A percentile compares a stretch with the other conserved stretches of the same genome.
These are phyloP conservation scores for Drosophila pectinifera DNA, from an alignment of 1,140 invertebrate species.

Conservation along the genomic window DNA sequence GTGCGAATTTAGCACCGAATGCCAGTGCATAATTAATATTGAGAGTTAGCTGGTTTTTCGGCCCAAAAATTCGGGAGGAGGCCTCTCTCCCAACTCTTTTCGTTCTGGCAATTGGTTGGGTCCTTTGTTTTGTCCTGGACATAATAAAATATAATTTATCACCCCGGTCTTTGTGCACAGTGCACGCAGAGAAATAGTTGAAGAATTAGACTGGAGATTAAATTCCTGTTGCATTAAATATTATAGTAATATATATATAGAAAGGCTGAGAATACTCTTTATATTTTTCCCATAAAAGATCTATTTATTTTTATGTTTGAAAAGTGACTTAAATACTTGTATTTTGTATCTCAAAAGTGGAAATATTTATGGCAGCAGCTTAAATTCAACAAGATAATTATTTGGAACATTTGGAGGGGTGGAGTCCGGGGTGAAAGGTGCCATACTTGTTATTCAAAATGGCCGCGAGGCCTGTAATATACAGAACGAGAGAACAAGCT, in stretches of 20 bases:
- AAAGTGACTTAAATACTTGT: too few species aligned
- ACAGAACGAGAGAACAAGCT: background rate
- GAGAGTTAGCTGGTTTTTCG: conserved; percentile 4
- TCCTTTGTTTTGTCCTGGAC: conserved; percentile 46
- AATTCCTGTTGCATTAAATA: too few species aligned
- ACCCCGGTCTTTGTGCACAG: conserved; percentile 53
- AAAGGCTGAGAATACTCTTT: too few species aligned
- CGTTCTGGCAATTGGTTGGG: conserved; percentile 26
- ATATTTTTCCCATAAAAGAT: too few species aligned
- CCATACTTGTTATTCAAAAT: conserved; percentile 21
- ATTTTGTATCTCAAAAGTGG: too few species aligned
- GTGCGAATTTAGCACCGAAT: conserved; percentile 41
- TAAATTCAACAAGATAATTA: too few species aligned
- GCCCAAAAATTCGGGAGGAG: background rate
- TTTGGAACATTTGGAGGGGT: too few species aligned
- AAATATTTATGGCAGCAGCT: too few species aligned
- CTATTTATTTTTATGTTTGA: too few species aligned
- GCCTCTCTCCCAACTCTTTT: conserved; percentile 32
- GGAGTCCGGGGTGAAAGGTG: conserved; percentile 6
- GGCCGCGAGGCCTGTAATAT: conserved; percentile 10
- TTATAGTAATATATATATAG: too few species aligned
- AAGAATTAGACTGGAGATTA: too few species aligned
- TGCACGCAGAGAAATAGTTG: conserved; percentile 16
- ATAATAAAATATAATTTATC: conserved; percentile 79
- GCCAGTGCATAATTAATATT: conserved; percentile 54